Conservation (phyloP, 2,888 invertebrate genomes). For the Ariolimax columbianus region DNA sequence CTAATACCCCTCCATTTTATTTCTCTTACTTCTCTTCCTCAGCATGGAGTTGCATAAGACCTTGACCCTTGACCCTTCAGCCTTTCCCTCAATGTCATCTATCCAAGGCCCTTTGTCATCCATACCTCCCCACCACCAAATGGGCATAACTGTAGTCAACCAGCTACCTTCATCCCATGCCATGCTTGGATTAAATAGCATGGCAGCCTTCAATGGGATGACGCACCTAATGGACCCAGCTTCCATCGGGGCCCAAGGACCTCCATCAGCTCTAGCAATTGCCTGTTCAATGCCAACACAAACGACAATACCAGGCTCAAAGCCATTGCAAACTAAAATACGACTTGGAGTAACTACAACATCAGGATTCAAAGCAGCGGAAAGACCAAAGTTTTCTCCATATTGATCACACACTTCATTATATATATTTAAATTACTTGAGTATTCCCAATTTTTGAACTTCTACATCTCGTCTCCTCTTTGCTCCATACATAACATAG, state of each 20-base stretch:
- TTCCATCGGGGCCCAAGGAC: slow-evolving; percentile 30
- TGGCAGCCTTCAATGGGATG: slow-evolving; percentile 27
- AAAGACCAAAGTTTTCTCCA: slow-evolving; percentile 72
- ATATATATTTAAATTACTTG: slow-evolving; percentile 11
- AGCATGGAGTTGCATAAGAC: slow-evolving; percentile 78
- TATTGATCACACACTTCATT: slow-evolving; percentile 64
- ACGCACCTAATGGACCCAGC: slow-evolving; percentile 31
- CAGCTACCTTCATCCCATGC: slow-evolving; percentile 32
- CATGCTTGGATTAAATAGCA: slow-evolving; percentile 40
- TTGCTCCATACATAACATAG: too few relatives aligned
- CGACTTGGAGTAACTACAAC: slow-evolving; percentile 70
- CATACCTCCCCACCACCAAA: slow-evolving; percentile 57
- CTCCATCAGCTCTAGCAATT: slow-evolving; percentile 34
- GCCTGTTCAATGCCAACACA: slow-evolving; percentile 39
- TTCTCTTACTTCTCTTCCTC: slow-evolving; percentile 57
- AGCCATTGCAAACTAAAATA: slow-evolving; percentile 71
- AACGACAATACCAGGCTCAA: slow-evolving; percentile 51
- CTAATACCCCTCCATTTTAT: slow-evolving; percentile 46
- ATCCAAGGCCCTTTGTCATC: slow-evolving; percentile 32
- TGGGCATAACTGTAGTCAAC: slow-evolving; percentile 47
- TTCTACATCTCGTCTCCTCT: too few relatives aligned
- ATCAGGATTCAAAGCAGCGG: slow-evolving; percentile 65
- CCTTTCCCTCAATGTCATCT: slow-evolving; percentile 71
- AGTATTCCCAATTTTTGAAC: neutral
- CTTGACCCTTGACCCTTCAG: slow-evolving; percentile 76